Evolutionary conservation across 2,888 invertebrate genomes (phyloP).

Genomic region (Caenorhabditis drosophilae): DNA sequence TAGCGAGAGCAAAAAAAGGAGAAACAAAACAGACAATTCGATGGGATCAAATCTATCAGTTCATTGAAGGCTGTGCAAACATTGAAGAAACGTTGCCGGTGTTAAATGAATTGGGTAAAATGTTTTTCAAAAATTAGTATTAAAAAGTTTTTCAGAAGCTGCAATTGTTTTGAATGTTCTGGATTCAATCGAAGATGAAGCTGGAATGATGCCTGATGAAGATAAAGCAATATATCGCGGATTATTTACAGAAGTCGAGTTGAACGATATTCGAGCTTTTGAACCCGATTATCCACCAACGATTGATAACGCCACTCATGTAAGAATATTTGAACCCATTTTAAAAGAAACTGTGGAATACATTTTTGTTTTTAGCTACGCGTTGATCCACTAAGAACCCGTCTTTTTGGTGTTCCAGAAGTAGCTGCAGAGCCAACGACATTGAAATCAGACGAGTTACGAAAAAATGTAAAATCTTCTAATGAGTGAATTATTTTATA

Average conservation of each 20-base stretch:
- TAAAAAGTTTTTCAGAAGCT: constrained; percentile 26
- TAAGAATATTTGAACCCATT: too few relatives aligned
- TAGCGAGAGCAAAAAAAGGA: neutral
- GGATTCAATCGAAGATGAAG: constrained; percentile 39
- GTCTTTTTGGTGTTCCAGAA: constrained; percentile 27
- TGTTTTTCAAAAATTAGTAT: neutral
- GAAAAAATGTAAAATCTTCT: too few relatives aligned
- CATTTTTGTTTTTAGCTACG: too few relatives aligned
- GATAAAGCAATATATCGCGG: constrained; percentile 23
- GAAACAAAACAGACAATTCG: constrained; percentile 13
- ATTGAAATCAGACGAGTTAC: neutral
- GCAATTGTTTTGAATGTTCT: constrained; percentile 29
- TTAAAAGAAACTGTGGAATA: too few relatives aligned
- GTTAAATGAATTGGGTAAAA: constrained; percentile 30
- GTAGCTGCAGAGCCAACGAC: constrained; percentile 6
- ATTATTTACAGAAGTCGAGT: constrained; percentile 15
- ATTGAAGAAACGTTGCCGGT: constrained; percentile 18
- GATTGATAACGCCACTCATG: neutral
- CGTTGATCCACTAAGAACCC: constrained; percentile 39
- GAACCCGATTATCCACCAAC: constrained; percentile 32
- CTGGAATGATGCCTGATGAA: constrained; percentile 11
- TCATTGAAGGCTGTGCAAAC: constrained; percentile 12
- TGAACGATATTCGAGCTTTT: constrained; percentile 11
- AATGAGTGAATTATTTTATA: too few relatives aligned
- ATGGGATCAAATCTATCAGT: constrained; percentile 23